Base-by-base conservation (phyloP, 2,113 vertebrate genomes). In the Ictidomys tridecemlineatus region DNA sequence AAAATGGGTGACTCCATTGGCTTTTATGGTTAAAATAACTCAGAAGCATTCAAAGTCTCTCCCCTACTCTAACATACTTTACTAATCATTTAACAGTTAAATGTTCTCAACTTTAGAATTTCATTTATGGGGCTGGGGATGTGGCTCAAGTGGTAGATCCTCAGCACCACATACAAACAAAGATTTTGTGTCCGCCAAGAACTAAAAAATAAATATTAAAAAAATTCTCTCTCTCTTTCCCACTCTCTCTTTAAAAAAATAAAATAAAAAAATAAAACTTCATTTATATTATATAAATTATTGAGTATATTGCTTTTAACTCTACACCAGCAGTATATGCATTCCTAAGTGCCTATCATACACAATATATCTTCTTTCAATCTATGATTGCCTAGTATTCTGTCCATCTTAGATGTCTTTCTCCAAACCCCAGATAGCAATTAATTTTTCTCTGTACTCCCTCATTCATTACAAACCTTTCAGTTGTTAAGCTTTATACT, bases 21-120 rank as follows among this genome's bases (percentile, higher is more conserved):
- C 6, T 88, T 87, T 91, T 94, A 80, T 88, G 30, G 30, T 94
- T 88, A 92, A 61, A 83, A 76, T 83, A 70, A 92, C 26, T 74
- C 22, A 78, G 22, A 70, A 78, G 8, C 74, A 14, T 84, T 78
- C 37, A 88, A 83, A 92, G 20, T 30, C 7, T 70, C 48, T 72
- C 37, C 58, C 72, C 20, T 7, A 63, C 45, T 88, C 16, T 56
- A 88, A 34, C n/a, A 91, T 37, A n/a, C 24, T 80, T 61, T 89
- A 73, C 65, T 72, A 88, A 87, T 72, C 5, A 73, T 65, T 65
- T 79, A 92, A 78, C 45, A 85, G 7, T 34, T 73, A 61, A 92
- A 73, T 85, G 51, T 89, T 87, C 39, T 76, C 58, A 48, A 94
- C 51, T 88, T 51, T 45, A 51, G 13, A 51, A 51, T 11, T 51